Evolutionary conservation across 1,140 invertebrate species (phyloP).

Genomic region (Metaphire vulgaris): DNA sequence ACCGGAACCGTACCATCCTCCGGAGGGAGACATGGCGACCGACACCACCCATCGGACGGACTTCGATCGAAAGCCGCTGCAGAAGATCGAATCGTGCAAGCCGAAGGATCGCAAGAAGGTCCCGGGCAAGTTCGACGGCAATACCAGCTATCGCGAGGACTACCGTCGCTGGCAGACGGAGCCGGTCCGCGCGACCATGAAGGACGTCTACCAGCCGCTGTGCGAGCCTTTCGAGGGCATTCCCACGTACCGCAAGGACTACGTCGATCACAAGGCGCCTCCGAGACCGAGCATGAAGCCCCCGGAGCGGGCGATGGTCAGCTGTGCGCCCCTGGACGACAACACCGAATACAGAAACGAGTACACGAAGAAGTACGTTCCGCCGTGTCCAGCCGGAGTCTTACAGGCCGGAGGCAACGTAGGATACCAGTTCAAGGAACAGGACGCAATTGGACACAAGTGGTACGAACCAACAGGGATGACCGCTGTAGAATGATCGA

Average conservation of each 20-base stretch:
- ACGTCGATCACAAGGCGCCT: slow-evolving; percentile 35
- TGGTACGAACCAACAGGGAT: slow-evolving; percentile 34
- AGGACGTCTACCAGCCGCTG: slow-evolving; percentile 43
- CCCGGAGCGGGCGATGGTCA: slow-evolving; percentile 34
- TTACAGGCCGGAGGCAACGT: slow-evolving; percentile 36
- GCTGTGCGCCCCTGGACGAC: slow-evolving; percentile 43
- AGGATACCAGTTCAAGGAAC: slow-evolving; percentile 33
- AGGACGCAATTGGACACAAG: slow-evolving; percentile 39
- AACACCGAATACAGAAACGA: slow-evolving; percentile 48
- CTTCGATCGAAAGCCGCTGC: slow-evolving; percentile 34
- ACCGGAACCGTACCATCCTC: slow-evolving; percentile 32
- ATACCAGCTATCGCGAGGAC: slow-evolving; percentile 48
- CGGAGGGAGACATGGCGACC: slow-evolving; percentile 40
- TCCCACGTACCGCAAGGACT: slow-evolving; percentile 47
- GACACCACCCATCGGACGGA: slow-evolving; percentile 37
- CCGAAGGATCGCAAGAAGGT: slow-evolving; percentile 32
- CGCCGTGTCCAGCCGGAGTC: slow-evolving; percentile 42
- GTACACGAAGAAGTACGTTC: slow-evolving; percentile 43
- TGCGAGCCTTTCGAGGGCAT: slow-evolving; percentile 49
- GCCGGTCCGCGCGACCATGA: slow-evolving; percentile 34
- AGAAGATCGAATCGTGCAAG: slow-evolving; percentile 33
- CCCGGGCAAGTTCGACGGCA: slow-evolving; percentile 43
- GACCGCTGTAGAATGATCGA: background rate
- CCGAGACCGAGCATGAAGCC: slow-evolving; percentile 41
- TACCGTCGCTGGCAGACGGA: slow-evolving; percentile 44